Percentiles rank a stretch among this genome's conserved stretches.
Conservation (phyloP, 2,888 invertebrate species). For the Oscheius sp. region DNA sequence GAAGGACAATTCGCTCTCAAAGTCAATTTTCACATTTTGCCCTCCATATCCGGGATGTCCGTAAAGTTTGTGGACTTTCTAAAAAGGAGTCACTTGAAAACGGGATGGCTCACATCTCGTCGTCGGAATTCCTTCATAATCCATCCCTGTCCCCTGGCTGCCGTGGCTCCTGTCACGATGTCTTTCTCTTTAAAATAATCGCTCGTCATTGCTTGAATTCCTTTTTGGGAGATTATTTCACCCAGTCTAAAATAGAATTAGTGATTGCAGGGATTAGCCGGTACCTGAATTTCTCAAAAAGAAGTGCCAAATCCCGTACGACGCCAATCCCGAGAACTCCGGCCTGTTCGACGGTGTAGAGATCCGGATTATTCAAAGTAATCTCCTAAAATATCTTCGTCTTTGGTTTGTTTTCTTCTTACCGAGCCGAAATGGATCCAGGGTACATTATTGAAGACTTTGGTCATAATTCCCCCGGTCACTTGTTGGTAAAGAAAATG, state of each 20-base stretch:
- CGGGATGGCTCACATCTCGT: not conserved
- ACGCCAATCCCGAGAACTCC: constrained; percentile 64
- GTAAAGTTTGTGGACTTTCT: constrained; percentile 46
- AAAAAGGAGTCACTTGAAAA: constrained; percentile 8
- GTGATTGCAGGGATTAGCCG: too few species aligned
- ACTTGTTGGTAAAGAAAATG: constrained; percentile 36
- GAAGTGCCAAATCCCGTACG: constrained; percentile 57
- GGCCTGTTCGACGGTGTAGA: constrained; percentile 61
- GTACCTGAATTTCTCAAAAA: constrained; percentile 50
- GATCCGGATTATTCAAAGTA: constrained; percentile 66
- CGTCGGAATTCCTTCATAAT: constrained; percentile 38
- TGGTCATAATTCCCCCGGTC: constrained; percentile 41
- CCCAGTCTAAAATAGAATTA: constrained; percentile 24
- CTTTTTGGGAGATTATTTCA: constrained; percentile 35
- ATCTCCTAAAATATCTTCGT: constrained; percentile 45
- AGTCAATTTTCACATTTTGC: constrained; percentile 74
- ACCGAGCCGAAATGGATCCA: constrained; percentile 44
- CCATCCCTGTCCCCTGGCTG: constrained; percentile 45
- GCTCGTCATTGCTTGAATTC: constrained; percentile 29
- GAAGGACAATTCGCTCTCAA: constrained; percentile 73
- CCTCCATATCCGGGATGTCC: constrained; percentile 75
- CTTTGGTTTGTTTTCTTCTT: not conserved
- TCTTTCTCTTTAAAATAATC: constrained; percentile 43
- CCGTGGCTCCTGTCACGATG: constrained; percentile 46
- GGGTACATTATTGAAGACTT: constrained; percentile 38